Evolutionary conservation across 2,888 invertebrate genomes (phyloP).

Genomic region (Pollenia griseotomentosa): DNA sequence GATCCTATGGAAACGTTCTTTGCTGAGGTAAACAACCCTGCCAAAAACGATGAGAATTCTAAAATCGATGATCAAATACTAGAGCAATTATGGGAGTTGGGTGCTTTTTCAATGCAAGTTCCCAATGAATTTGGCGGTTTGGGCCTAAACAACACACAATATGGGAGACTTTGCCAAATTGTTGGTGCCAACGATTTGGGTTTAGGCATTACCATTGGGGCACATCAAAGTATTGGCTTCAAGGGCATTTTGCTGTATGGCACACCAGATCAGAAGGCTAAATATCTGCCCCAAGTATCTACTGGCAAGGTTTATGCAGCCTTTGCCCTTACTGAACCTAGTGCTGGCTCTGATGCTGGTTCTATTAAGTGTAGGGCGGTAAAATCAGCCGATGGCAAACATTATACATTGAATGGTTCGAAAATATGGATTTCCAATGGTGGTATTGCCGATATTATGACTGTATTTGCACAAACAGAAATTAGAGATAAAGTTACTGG

Average conservation of each 20-base stretch:
- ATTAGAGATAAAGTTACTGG: constrained; percentile 88
- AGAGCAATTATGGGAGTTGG: constrained; percentile 94
- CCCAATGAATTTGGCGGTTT: constrained; percentile 94
- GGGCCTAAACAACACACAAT: constrained; percentile 96
- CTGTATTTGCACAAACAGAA: constrained; percentile 98
- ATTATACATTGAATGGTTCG: constrained; percentile 97
- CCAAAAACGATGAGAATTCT: constrained; percentile 92
- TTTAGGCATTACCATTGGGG: constrained; percentile 96
- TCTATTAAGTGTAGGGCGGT: constrained; percentile 94
- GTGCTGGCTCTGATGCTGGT: constrained; percentile 97
- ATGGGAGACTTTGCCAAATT: constrained; percentile 96
- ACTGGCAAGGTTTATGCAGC: constrained; percentile 93
- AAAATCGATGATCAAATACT: constrained; percentile 90
- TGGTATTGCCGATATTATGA: constrained; percentile 97
- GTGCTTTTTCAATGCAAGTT: constrained; percentile 95
- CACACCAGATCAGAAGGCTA: constrained; percentile 93
- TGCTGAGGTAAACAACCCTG: constrained; percentile 93
- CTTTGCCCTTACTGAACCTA: constrained; percentile 98
- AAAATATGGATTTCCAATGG: constrained; percentile 99
- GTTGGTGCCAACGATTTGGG: constrained; percentile 97
- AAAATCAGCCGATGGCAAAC: constrained; percentile 93
- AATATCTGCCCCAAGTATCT: constrained; percentile 96
- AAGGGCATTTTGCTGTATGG: constrained; percentile 97
- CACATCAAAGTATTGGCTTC: constrained; percentile 98
- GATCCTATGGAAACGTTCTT: constrained; percentile 93